phyloP scores from a whole-genome alignment of 2,888 invertebrate genomes.

The Enchytraeus crypticus region DNA sequence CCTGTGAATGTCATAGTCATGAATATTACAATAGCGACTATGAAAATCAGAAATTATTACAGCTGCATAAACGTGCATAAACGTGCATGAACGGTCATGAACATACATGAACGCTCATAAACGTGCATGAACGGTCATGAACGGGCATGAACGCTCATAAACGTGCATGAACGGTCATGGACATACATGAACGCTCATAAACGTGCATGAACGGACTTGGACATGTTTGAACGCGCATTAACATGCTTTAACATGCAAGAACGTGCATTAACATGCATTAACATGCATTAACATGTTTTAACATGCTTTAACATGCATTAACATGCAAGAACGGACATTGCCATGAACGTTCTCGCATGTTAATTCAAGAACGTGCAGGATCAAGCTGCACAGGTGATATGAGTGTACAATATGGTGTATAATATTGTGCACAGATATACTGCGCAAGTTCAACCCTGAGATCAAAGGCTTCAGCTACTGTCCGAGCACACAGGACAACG shows the following conservation, averaged over 20 bases:
- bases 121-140: background rate
- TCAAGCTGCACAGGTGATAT: no score
- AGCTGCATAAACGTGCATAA: background rate
- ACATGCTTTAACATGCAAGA: no score
- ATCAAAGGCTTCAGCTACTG: slow-evolving; percentile 21
- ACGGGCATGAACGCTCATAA: background rate
- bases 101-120: background rate
- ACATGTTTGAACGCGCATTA: background rate
- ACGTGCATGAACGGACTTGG: background rate
- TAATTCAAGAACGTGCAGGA: no score
- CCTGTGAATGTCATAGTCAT: no score
- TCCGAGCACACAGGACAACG: background rate
- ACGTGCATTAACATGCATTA: no score
- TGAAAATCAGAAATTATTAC: background rate
- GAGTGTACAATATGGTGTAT: no score
- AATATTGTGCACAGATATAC: slow-evolving; percentile 17
- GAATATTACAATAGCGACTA: no score
- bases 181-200: background rate
- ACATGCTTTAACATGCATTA: no score
- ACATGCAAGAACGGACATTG: no score
- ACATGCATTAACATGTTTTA: no score
- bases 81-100: background rate
- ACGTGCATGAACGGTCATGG: background rate
- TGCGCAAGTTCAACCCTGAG: slow-evolving; percentile 22
- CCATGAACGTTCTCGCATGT: no score